phyloP scores from a whole-genome alignment of 2,888 invertebrate genomes.

The Heliconius cydno region DNA sequence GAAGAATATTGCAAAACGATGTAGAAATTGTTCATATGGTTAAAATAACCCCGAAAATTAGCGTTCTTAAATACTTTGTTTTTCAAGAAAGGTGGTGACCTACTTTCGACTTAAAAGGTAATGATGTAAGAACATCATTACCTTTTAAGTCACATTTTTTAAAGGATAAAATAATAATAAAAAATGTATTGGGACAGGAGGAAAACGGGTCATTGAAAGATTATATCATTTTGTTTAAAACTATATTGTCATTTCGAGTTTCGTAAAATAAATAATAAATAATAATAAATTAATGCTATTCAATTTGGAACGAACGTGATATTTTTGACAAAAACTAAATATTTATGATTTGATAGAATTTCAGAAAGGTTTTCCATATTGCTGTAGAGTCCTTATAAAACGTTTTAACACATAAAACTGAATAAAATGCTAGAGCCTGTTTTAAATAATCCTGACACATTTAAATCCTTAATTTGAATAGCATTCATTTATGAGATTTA shows the following conservation, averaged over 20 bases:
- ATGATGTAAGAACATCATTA: too few species aligned
- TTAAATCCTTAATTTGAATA: constrained; percentile 30
- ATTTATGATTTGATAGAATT: neutral
- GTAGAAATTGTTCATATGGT: neutral
- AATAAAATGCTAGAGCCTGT: neutral
- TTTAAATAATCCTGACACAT: neutral
- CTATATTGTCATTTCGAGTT: constrained; percentile 33
- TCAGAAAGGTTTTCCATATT: neutral
- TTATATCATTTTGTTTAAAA: neutral
- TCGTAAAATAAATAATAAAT: constrained; percentile 13
- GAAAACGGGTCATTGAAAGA: neutral
- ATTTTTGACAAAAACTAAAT: neutral
- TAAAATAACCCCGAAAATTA: neutral
- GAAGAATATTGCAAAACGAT: neutral
- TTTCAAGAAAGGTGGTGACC: neutral
- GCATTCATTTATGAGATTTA: constrained; percentile 31
- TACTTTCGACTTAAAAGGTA: too few species aligned
- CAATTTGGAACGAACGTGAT: neutral
- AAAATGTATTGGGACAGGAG: neutral
- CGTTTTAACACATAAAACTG: neutral
- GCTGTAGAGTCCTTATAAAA: neutral
- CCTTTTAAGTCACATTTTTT: too few species aligned
- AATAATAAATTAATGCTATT: constrained; percentile 29
- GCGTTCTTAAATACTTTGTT: neutral
- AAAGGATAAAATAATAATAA: too few species aligned